phyloP scores from a whole-genome alignment of 2,797 vertebrate genomes.

The Delichon dasypus region DNA sequence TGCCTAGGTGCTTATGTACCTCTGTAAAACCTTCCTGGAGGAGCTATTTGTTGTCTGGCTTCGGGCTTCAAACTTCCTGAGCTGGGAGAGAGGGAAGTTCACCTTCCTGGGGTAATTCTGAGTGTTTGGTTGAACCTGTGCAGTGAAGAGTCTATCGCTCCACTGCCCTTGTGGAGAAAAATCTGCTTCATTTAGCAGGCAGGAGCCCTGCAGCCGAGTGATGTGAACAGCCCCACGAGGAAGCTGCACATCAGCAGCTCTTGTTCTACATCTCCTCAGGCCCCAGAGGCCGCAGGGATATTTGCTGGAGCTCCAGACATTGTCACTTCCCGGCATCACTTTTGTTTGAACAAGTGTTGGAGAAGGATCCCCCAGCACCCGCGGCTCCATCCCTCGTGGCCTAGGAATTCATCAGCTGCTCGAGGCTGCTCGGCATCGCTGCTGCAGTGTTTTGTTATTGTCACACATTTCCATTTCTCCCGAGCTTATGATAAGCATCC shows the following conservation, averaged over 20 bases:
- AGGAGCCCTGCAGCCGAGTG: not conserved
- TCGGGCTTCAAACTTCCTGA: not conserved
- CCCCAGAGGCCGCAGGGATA: not conserved
- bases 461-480: not conserved
- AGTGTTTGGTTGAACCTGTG: not conserved
- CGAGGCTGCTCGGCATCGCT: not conserved
- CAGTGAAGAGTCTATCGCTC: not conserved
- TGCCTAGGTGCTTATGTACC: not conserved
- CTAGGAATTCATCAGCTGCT: not conserved
- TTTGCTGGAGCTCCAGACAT: not conserved
- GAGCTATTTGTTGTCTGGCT: not conserved
- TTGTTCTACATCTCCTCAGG: not conserved
- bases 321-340: not conserved
- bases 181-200: not conserved
- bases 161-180: not conserved
- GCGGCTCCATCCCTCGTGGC: not conserved
- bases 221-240: not conserved
- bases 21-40: not conserved
- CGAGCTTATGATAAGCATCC: not conserved
- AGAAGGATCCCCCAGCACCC: not conserved
- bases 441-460: not conserved
- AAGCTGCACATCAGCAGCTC: not conserved
- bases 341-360: not conserved
- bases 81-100: not conserved
- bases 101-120: not conserved